A percentile compares a stretch with the other conserved stretches of the same genome.
Evolutionary conservation across 2,888 invertebrate genomes (phyloP).

Genomic region (Plebejus melissa): DNA sequence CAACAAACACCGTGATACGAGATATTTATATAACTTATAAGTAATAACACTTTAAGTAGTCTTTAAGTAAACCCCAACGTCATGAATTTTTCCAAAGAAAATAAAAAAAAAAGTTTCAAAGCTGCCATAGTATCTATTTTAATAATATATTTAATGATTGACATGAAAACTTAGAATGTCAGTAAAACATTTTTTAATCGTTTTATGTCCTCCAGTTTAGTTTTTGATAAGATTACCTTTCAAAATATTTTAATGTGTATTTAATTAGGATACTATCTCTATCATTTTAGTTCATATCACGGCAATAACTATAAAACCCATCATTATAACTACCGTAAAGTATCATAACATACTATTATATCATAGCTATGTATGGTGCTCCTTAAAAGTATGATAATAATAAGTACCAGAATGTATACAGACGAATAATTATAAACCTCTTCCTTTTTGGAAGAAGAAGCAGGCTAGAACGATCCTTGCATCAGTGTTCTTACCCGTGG

Average conservation of each 20-base stretch:
- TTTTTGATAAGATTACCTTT: neutral
- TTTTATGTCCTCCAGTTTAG: neutral
- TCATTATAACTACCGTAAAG: neutral
- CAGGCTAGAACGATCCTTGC: too few relatives aligned
- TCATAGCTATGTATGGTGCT: neutral
- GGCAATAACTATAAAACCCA: neutral
- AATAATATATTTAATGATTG: neutral
- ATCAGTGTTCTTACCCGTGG: too few relatives aligned
- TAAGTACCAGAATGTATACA: too few relatives aligned
- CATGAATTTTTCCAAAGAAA: too few relatives aligned
- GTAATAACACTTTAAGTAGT: too few relatives aligned
- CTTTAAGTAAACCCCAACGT: too few relatives aligned
- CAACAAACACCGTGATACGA: too few relatives aligned
- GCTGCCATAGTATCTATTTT: too few relatives aligned
- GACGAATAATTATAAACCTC: too few relatives aligned
- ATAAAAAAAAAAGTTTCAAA: too few relatives aligned
- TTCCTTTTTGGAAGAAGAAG: too few relatives aligned
- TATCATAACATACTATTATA: neutral
- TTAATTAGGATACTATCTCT: neutral
- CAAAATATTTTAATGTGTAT: neutral
- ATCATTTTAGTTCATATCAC: conserved; percentile 1
- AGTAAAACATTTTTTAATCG: neutral
- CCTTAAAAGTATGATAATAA: neutral
- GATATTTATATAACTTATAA: too few relatives aligned
- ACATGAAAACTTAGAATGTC: neutral